Base-by-base conservation (phyloP, 2,797 vertebrate genomes). In the Gallinago stenura region DNA sequence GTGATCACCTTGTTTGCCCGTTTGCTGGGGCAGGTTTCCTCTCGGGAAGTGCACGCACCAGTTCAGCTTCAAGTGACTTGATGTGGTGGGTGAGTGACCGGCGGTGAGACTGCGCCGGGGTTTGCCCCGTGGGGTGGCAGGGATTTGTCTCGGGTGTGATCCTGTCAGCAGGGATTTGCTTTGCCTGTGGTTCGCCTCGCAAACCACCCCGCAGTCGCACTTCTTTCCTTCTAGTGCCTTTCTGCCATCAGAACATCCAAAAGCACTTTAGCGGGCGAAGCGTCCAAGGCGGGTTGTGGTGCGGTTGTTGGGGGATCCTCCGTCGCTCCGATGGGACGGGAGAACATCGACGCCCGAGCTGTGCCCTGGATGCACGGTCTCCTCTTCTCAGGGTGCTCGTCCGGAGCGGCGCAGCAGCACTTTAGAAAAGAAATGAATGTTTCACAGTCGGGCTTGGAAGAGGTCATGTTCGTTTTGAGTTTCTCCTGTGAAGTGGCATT, bases 191-290 rank as follows among this genome's bases (percentile, higher is more conserved):
- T 68, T 93, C 70, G 58, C 80, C 87, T 92, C 86, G 17, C 57
- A 66, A 86, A 70, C 90, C 61, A 66, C 72, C 85, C 73, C 64
- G 72, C 78, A 17, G 7, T 45, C 30, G 33, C 1, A 0, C 41
- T 84, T 80, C 79, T 85, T 94, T 95, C 88, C 89, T 79, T 94
- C 61, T 78, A 64, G 95, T 97, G 96, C 96, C 95, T 97, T 97
- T 97, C 87, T 57, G 10, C 70, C 65, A 35, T 30, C 45, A 60
- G 56, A 51, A 68, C 0, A 1, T 69, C 69, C 65, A 41, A n/a
- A 90, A 89, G 77, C 86, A 39, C 73, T 51, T 72, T 6, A 78
- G 65, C 46, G 24, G 72, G 82, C 48, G 24, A 11, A 72, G n/a
- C 1, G 0, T 2, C 48, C 3, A 4, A 2, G 6, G 9, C 9